Conservation (phyloP, 2,797 vertebrate species). For the Oryzias dopingdopingensis region DNA sequence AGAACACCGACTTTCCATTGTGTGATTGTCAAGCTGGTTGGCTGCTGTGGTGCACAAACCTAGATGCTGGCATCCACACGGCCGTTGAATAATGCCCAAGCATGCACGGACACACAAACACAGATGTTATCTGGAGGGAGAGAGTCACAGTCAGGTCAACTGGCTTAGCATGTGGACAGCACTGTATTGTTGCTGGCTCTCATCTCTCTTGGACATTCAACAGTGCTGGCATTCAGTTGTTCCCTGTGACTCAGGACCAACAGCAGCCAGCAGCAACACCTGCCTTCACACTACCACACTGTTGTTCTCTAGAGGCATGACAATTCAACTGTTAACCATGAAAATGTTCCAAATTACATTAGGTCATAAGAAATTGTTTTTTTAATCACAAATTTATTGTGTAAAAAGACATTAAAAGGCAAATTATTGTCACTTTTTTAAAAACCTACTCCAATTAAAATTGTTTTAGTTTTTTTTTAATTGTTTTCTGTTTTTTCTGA, state of each 20-base stretch:
- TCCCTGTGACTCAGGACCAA: conserved; percentile 69
- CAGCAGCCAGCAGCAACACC: conserved; percentile 55
- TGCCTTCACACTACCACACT: conserved; percentile 56
- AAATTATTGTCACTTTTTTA: no score
- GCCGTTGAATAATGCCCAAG: conserved; percentile 33
- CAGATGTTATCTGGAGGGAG: conserved; percentile 58
- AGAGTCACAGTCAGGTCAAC: conserved; percentile 68
- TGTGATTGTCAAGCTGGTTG: conserved; percentile 44
- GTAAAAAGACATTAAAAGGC: no score
- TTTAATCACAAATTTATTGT: no score
- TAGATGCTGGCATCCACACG: conserved; percentile 46
- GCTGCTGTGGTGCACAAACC: conserved; percentile 42
- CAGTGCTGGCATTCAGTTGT: conserved; percentile 68
- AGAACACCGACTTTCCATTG: conserved; percentile 59
- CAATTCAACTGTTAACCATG: not conserved
- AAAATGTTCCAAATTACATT: not conserved
- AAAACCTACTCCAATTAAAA: no score
- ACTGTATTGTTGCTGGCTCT: conserved; percentile 67
- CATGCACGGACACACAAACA: conserved; percentile 33
- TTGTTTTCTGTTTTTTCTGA: no score
- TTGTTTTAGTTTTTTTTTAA: no score
- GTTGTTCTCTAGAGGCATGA: conserved; percentile 32
- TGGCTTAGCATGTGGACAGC: conserved; percentile 59
- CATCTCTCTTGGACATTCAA: conserved; percentile 55
- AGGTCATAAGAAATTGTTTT: not conserved